Conservation (phyloP, 2,888 invertebrate species). For the Cancer borealis region DNA sequence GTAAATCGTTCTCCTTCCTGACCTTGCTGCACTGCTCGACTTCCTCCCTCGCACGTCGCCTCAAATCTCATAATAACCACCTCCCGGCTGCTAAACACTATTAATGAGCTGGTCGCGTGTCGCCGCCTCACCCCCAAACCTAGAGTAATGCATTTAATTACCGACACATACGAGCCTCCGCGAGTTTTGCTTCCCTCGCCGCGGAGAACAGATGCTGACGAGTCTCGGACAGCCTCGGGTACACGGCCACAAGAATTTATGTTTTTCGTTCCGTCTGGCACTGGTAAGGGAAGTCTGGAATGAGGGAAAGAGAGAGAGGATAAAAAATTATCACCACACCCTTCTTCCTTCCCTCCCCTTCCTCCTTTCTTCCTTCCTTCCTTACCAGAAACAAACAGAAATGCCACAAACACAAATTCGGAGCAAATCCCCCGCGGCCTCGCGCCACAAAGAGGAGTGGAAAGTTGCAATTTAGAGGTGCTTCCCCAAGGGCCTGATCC, state of each 20-base stretch:
- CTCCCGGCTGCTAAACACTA: neutral
- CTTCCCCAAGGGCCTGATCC: slow-evolving; percentile 65
- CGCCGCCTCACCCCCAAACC: neutral
- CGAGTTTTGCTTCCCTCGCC: neutral
- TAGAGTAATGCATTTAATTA: slow-evolving; percentile 33
- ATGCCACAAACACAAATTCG: slow-evolving; percentile 55
- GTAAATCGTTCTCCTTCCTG: neutral
- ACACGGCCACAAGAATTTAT: neutral
- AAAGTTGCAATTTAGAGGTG: slow-evolving; percentile 71
- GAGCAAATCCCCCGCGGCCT: slow-evolving; percentile 34
- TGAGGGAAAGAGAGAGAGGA: neutral
- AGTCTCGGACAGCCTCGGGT: neutral
- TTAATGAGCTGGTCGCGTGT: slow-evolving; percentile 16
- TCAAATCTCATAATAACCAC: neutral
- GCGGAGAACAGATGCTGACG: neutral
- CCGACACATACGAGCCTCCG: neutral
- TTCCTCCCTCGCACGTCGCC: neutral
- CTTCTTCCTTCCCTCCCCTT: neutral
- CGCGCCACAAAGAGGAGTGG: slow-evolving; percentile 66
- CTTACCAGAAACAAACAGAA: neutral
- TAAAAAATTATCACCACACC: neutral
- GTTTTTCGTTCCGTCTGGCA: neutral
- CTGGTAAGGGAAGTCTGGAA: neutral
- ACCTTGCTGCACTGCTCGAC: neutral
- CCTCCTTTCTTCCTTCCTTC: neutral